Evolutionary conservation across 2,113 vertebrate genomes (phyloP), one percentile per base, ranked within the genome.

Genomic region (Delphinapterus leucas): DNA sequence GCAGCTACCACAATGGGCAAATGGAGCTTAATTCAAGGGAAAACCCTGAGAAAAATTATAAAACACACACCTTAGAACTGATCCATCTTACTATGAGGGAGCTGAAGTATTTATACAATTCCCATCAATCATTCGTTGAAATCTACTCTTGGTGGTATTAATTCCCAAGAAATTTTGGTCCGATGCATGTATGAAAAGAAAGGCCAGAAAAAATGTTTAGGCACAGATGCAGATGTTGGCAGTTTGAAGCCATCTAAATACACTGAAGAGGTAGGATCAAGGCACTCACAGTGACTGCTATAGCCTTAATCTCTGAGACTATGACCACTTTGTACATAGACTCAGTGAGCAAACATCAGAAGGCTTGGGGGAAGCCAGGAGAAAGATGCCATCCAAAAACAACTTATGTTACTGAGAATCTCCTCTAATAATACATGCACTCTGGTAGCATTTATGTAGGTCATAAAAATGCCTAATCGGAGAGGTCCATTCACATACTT

Each of bases 301-400:
- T 3, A 21, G 60, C 17, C 26, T 81, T 61, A 44, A 15, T 76
- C 53, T 47, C 41, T 87, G 89, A 36, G 71, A 60, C 26, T 38
- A 6, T 55, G 21, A 33, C 0, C 36, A 44, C 36, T 76, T 76
- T 26, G 4, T 55, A 38, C 25, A 26, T 3, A 44, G 60, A 65
- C 12, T 20, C 36, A 55, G 21, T 70, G 47, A 65, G 44, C 10
- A 83, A 93, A 33, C 2, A 41, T 77, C 88, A 49, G n/a, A 88
- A 74, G 18, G 2, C 18, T 36, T 47, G 10, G 25, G 6, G 8
- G 5, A 4, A 2, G 8, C 20, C 0, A 6, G 1, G 26, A 49
- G 31, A 67, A 80, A 68, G 33, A 21, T 80, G 28, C 31, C 44
- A 84, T 88, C 65, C 3, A 60, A 58, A 76, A 93, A 61, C 38